phyloP scores from a whole-genome alignment of 2,113 vertebrate species.

The Isurus oxyrinchus region DNA sequence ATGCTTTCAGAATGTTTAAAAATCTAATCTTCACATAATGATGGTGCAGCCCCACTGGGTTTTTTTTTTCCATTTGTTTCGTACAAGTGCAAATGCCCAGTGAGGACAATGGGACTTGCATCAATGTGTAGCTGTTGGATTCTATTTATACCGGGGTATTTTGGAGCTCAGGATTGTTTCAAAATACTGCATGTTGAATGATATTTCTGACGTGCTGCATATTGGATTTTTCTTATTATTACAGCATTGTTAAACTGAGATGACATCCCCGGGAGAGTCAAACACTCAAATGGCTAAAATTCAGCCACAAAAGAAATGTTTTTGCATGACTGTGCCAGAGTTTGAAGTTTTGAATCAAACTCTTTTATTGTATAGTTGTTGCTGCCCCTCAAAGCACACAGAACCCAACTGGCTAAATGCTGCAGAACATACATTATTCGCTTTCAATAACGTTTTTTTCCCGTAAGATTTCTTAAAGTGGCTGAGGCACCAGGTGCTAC shows the following conservation, averaged over 20 bases:
- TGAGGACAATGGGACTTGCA: neutral
- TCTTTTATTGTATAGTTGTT: neutral
- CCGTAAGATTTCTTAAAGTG: neutral
- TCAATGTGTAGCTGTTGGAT: neutral
- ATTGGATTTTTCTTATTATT: neutral
- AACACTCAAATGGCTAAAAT: neutral
- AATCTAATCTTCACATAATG: neutral
- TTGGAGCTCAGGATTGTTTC: neutral
- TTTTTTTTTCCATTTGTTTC: neutral
- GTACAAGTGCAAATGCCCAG: neutral
- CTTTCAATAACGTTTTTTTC: neutral
- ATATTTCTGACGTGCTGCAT: neutral
- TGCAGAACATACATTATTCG: neutral
- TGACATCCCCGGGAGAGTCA: neutral
- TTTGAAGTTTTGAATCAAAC: neutral
- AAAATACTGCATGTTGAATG: neutral
- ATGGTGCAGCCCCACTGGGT: neutral
- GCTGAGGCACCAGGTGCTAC: neutral
- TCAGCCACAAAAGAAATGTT: conserved; percentile 17
- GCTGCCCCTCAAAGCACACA: neutral
- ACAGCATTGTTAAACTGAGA: neutral
- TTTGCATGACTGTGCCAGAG: neutral
- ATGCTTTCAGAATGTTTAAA: neutral
- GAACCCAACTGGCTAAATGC: neutral
- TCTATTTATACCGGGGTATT: neutral